Evolutionary conservation across 2,888 invertebrate genomes (phyloP).

Genomic region (Villa cingulata): DNA sequence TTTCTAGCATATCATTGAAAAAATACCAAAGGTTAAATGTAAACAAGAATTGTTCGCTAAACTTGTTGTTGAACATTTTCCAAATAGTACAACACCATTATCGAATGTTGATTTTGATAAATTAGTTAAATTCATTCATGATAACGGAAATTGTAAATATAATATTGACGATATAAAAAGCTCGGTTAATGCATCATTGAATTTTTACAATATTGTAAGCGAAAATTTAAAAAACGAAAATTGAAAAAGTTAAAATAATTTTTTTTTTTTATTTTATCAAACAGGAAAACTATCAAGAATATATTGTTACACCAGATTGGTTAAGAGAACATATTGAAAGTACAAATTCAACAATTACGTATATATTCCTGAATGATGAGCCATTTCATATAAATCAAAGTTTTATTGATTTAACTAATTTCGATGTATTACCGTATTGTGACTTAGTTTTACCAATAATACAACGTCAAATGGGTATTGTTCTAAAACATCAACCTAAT

Average conservation of each 20-base stretch:
- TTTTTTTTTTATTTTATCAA: not conserved
- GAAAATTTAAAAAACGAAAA: not conserved
- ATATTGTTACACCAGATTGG: slow-evolving; percentile 6
- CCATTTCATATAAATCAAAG: slow-evolving; percentile 5
- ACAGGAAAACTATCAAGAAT: slow-evolving; percentile 1
- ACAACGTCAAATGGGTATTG: slow-evolving; percentile 8
- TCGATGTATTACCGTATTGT: slow-evolving; percentile 4
- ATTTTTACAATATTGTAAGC: slow-evolving; percentile 9
- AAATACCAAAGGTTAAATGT: not conserved
- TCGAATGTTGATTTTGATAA: not conserved
- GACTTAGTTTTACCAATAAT: slow-evolving; percentile 9
- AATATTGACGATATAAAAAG: not conserved
- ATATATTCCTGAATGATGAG: slow-evolving; percentile 3
- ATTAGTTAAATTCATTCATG: slow-evolving; percentile 3
- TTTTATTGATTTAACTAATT: slow-evolving; percentile 9
- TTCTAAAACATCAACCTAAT: slow-evolving; percentile 1
- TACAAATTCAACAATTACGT: slow-evolving; percentile 6
- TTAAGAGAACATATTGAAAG: slow-evolving; percentile 6
- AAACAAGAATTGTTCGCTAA: slow-evolving; percentile 2
- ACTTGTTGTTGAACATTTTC: slow-evolving; percentile 4
- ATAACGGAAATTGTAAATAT: slow-evolving; percentile 3
- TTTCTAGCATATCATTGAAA: slow-evolving; percentile 1
- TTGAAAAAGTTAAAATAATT: no score
- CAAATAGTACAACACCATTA: slow-evolving; percentile 1
- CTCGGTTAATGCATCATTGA: not conserved